phyloP scores from a whole-genome alignment of 23 tunicate genomes.

The Halocynthia roretzi region DNA sequence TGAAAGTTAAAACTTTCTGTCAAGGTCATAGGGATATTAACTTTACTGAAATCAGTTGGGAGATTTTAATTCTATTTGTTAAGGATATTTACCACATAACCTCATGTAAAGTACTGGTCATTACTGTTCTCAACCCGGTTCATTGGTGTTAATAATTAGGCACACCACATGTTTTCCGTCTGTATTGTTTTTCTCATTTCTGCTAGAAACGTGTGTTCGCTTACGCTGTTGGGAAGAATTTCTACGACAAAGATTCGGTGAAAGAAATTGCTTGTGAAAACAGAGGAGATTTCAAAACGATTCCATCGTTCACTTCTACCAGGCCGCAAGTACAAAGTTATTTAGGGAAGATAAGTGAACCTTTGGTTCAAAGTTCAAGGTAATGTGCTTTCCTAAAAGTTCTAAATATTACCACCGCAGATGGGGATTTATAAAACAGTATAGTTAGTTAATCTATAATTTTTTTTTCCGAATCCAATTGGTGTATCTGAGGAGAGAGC shows the following conservation, averaged over 20 bases:
- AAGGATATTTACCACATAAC: not conserved
- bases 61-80: not conserved
- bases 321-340: conserved; percentile 36
- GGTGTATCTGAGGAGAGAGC: too few relatives aligned
- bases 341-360: conserved; percentile 38
- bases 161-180: too few relatives aligned
- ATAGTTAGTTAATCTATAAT: too few relatives aligned
- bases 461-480: too few relatives aligned
- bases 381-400: not conserved
- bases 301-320: conserved; percentile 73
- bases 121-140: too few relatives aligned
- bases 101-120: too few relatives aligned
- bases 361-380: not conserved
- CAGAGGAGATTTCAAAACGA: conserved; percentile 35
- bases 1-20: not conserved
- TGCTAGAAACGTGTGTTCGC: conserved; percentile 53
- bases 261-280: conserved; percentile 78
- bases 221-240: conserved; percentile 69
- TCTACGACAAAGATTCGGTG: conserved; percentile 32
- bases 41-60: too few relatives aligned
- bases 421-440: too few relatives aligned
- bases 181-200: not conserved
- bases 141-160: too few relatives aligned
- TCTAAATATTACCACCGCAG: not conserved
- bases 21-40: too few relatives aligned